phyloP scores from a whole-genome alignment of 2,113 vertebrate genomes.

The Porphyrio hochstetteri region DNA sequence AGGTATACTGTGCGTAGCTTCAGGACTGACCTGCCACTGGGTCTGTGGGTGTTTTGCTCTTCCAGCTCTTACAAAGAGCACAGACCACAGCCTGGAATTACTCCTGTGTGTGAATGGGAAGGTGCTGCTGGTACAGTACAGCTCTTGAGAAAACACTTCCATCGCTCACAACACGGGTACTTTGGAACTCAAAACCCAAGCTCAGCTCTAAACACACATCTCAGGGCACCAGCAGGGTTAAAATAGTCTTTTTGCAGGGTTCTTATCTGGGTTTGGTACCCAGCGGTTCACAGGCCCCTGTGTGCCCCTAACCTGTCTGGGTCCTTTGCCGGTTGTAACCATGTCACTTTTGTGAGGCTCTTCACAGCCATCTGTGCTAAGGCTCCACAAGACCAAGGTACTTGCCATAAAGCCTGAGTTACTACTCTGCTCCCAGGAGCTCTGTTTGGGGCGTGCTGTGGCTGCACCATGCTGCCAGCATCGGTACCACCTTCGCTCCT shows the following conservation, averaged over 20 bases:
- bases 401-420: background rate
- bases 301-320: slow-evolving; percentile 48
- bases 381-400: slow-evolving; percentile 32
- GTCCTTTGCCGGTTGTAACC: slow-evolving; percentile 33
- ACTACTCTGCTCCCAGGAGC: slow-evolving; percentile 34
- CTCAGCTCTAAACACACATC: background rate
- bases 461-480: background rate
- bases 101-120: background rate
- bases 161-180: background rate
- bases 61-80: background rate
- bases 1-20: background rate
- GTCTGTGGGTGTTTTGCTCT: background rate
- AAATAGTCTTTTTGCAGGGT: background rate
- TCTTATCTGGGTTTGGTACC: background rate
- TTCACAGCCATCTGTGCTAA: slow-evolving; percentile 58
- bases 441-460: slow-evolving; percentile 6
- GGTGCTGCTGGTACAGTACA: background rate
- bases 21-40: background rate
- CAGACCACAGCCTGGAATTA: slow-evolving; percentile 8
- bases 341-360: slow-evolving; percentile 39
- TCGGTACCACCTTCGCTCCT: background rate
- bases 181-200: background rate
- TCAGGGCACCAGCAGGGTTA: background rate
- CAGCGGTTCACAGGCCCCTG: slow-evolving; percentile 11
- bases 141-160: background rate